Evolutionary conservation across 2,797 vertebrate genomes (phyloP).

Genomic region (Alouatta caraya): DNA sequence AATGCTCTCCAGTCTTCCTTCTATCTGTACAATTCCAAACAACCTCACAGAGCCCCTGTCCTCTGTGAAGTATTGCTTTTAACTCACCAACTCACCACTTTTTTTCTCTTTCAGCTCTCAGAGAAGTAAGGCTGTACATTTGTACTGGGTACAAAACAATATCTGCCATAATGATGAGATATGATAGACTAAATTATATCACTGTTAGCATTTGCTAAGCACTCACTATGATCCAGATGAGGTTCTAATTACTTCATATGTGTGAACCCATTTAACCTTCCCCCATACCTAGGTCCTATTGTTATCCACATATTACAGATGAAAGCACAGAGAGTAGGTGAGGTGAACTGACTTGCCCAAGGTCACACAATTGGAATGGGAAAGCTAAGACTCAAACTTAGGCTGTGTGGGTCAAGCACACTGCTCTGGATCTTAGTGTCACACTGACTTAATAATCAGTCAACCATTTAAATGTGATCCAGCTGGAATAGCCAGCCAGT

Average conservation of each 20-base stretch:
- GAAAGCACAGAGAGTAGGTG: neutral
- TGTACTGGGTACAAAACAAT: neutral
- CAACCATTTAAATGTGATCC: neutral
- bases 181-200: neutral
- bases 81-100: neutral
- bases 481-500: neutral
- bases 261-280: neutral
- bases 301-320: neutral
- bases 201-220: neutral
- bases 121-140: neutral
- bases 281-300: neutral
- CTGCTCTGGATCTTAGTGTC: neutral
- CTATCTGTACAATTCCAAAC: neutral
- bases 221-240: neutral
- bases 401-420: neutral
- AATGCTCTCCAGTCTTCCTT: neutral
- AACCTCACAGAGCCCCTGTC: neutral
- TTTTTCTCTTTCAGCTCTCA: neutral
- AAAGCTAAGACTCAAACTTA: neutral
- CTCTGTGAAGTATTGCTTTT: neutral
- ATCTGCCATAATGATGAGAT: neutral
- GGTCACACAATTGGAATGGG: neutral
- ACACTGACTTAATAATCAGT: neutral
- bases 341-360: neutral
- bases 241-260: neutral